Evolutionary conservation across 2,797 vertebrate genomes (phyloP), one percentile per base, ranked within the genome.

Genomic region (Acomys russatus): DNA sequence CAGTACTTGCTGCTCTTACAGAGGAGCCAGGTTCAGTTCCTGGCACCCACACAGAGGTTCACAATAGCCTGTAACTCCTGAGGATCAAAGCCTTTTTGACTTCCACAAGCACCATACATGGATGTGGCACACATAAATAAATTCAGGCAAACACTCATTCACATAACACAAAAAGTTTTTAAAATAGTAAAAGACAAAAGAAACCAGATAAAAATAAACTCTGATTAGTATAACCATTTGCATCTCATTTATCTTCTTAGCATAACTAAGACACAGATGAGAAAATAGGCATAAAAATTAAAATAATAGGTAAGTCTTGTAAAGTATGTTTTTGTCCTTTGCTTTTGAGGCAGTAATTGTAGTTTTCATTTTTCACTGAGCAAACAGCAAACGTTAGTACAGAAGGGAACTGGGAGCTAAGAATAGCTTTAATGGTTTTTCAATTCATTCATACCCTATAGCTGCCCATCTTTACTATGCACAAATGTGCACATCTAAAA

Each of bases 401-500:
- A 91, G 94, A 54, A 33, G 9, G 7, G 28, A 92, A 7, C 61
- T 33, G 63, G 14, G 33, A 22, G 33, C 66, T 30, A 12, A 94
- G 8, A 88, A 88, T 20, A 68, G 25, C 76, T 66, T 63, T 88
- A 38, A n/a, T 33, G 82, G 30, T n/a, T 33, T 59, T 96, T 85
- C 94, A 61, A 49, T 82, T 9, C 23, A 18, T 64, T 96, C 63
- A 88, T 56, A 86, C 92, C 51, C 44, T 83, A 0, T 35, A 79
- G 17, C 35, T 83, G 5, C 49, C 68, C 73, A 25, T 88, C 44
- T 94, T 94, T 94, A 90, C 90, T 61, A 95, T 12, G 87, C 23
- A 78, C 49, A 87, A 94, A 80, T 74, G 35, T n/a, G 90, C 66
- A 70, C 80, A n/a, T 92, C 51, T 88, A 91, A 83, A 96, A 77